Evolutionary conservation across 2,797 vertebrate genomes (phyloP).

Genomic region (Iguana delicatissima): DNA sequence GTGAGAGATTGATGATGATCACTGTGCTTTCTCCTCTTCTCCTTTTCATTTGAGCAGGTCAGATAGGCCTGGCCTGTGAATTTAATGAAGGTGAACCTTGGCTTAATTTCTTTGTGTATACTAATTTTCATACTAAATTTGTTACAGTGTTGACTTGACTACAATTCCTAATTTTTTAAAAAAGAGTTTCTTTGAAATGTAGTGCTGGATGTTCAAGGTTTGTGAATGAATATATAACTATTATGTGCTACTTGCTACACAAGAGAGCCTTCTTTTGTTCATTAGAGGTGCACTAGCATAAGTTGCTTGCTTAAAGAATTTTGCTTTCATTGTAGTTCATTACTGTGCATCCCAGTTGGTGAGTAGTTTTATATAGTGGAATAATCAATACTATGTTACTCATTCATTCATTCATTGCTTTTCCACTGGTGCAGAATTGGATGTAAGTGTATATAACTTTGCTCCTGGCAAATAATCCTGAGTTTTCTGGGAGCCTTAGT

Average conservation of each 20-base stretch:
- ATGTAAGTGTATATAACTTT: conserved; percentile 13
- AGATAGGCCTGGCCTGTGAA: conserved; percentile 30
- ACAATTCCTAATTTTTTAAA: not conserved
- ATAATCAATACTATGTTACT: not conserved
- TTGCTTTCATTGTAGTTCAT: conserved; percentile 38
- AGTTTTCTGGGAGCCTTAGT: not conserved
- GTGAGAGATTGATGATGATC: conserved; percentile 54
- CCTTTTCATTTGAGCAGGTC: conserved; percentile 42
- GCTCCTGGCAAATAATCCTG: conserved; percentile 41
- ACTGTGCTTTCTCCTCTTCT: conserved; percentile 19
- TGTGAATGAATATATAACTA: not conserved
- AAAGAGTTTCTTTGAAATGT: conserved; percentile 22
- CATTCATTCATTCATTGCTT: not conserved
- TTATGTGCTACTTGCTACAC: conserved; percentile 15
- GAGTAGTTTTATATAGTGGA: conserved; percentile 2
- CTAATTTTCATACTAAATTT: conserved; percentile 52
- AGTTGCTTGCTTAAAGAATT: conserved; percentile 22
- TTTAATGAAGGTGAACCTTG: conserved; percentile 56
- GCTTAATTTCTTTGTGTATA: conserved; percentile 43
- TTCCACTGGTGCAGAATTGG: conserved; percentile 14
- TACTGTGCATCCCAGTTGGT: not conserved
- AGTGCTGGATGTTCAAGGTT: conserved; percentile 19
- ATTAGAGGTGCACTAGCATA: conserved; percentile 27
- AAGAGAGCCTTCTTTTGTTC: conserved; percentile 19
- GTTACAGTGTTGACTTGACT: conserved; percentile 44